These are phyloP conservation scores for Fukomys damarensis DNA, from an alignment of 2,113 vertebrate genomes.

Conservation along the genomic window DNA sequence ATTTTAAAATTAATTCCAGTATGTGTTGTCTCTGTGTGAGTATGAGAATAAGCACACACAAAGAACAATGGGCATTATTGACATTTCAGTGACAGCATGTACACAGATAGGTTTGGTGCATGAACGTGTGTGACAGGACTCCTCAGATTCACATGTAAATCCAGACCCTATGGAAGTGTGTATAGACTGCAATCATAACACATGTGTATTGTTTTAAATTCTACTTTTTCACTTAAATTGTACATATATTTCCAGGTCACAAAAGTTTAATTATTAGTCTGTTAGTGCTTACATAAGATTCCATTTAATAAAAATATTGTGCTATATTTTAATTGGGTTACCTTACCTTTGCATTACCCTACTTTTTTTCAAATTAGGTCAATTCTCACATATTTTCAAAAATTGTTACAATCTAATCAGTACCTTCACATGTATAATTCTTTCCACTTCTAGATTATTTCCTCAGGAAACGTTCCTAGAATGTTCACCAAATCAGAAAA, in stretches of 20 bases:
- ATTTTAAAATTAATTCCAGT: neutral
- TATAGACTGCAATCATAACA: neutral
- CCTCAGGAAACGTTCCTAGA: neutral
- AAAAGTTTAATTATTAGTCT: neutral
- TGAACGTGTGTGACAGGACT: neutral
- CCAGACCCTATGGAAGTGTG: neutral
- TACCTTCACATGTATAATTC: neutral
- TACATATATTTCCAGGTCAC: neutral
- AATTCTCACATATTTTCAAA: neutral
- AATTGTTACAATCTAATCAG: neutral
- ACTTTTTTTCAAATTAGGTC: neutral
- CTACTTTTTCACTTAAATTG: neutral
- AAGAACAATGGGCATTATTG: neutral
- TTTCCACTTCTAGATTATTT: neutral
- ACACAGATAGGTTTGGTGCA: neutral
- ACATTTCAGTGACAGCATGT: neutral
- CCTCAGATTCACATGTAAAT: neutral
- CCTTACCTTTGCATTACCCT: neutral
- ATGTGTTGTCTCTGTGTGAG: neutral
- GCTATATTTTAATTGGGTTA: neutral
- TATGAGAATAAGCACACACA: fast-evolving
- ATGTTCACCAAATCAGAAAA: neutral
- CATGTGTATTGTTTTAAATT: neutral
- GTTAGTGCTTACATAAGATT: neutral
- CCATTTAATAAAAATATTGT: neutral